These are phyloP conservation scores for Zophobas atratus DNA, from an alignment of 1,140 invertebrate species.

Conservation along the genomic window DNA sequence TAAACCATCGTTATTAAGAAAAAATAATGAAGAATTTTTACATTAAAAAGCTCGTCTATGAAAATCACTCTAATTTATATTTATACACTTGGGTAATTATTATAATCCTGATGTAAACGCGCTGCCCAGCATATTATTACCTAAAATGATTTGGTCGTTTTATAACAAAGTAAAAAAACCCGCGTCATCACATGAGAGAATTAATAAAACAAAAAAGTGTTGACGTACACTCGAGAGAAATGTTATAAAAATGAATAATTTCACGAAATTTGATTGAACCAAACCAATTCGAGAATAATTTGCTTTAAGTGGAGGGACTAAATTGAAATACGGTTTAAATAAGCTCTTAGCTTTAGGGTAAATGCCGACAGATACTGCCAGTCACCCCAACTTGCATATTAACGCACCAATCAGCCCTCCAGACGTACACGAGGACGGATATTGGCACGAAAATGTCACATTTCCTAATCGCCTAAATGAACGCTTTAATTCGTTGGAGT, in stretches of 20 bases:
- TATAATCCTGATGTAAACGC: constrained; percentile 7
- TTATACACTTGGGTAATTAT: constrained; percentile 23
- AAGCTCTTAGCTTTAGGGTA: constrained; percentile 57
- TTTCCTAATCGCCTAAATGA: constrained; percentile 22
- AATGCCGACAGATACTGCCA: constrained; percentile 60
- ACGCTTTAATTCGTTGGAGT: too few species aligned
- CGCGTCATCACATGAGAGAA: not conserved
- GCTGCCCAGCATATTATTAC: constrained; percentile 12
- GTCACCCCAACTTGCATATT: constrained; percentile 60
- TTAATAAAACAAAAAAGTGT: not conserved
- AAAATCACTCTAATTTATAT: constrained; percentile 19
- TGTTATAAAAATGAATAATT: constrained; percentile 21
- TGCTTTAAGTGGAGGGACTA: constrained; percentile 56
- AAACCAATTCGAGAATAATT: constrained; percentile 58
- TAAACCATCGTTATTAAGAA: not conserved
- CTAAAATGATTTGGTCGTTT: constrained; percentile 34
- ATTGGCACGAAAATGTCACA: constrained; percentile 45
- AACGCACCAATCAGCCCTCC: constrained; percentile 50
- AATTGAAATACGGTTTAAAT: constrained; percentile 62
- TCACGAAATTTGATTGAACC: constrained; percentile 41
- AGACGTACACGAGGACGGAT: constrained; percentile 26
- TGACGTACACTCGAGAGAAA: not conserved
- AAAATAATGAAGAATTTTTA: constrained; percentile 6
- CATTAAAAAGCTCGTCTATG: constrained; percentile 5
- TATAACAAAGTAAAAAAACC: constrained; percentile 1